These are phyloP conservation scores for Scrobipalpa atriplicella DNA, from an alignment of 2,888 invertebrate species.

Conservation along the genomic window DNA sequence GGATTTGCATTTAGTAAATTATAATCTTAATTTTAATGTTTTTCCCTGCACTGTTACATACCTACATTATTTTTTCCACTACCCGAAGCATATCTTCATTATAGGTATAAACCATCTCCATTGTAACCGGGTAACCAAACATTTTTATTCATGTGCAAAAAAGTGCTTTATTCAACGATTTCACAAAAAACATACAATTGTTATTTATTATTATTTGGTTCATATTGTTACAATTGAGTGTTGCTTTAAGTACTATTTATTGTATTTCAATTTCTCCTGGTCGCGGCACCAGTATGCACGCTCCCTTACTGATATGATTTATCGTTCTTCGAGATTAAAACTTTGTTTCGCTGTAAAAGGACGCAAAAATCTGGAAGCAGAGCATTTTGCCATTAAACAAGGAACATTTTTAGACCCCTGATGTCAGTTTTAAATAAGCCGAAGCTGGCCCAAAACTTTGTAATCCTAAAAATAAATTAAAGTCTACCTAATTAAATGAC, in stretches of 20 bases:
- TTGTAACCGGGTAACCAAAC: too few species aligned
- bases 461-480: constrained; percentile 12
- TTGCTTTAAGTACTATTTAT: too few species aligned
- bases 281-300: not conserved
- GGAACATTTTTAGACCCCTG: constrained; percentile 12
- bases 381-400: constrained; percentile 16
- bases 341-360: constrained; percentile 25
- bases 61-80: too few species aligned
- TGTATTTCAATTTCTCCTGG: not conserved
- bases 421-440: constrained; percentile 24
- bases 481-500: not conserved
- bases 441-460: constrained; percentile 12
- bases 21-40: too few species aligned
- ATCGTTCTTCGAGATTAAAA: constrained; percentile 26
- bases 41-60: too few species aligned
- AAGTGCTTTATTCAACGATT: too few species aligned
- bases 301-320: constrained; percentile 23
- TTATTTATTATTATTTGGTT: too few species aligned
- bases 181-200: not conserved
- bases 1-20: too few species aligned
- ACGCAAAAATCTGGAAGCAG: constrained; percentile 10
- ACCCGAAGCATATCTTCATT: too few species aligned
- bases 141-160: too few species aligned
- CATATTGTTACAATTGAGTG: too few species aligned
- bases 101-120: too few species aligned